Evolutionary conservation across 2,888 invertebrate species (phyloP), one percentile per base, ranked within the genome.

Genomic region (Hemaris fuciformis): DNA sequence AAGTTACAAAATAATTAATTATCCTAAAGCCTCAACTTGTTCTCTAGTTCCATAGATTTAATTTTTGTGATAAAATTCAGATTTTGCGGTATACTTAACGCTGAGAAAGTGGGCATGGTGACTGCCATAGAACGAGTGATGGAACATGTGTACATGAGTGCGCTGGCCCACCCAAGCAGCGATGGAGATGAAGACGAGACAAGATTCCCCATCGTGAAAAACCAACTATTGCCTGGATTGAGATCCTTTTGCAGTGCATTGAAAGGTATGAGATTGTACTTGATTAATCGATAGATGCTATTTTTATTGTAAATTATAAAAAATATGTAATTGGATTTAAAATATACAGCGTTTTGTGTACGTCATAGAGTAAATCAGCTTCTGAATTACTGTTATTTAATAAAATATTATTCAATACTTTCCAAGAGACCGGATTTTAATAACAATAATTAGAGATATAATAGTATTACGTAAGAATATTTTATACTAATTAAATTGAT

Each of bases 101-200:
- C 96, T 0, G 93, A 94, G 64, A 94, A 95, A 73, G 95, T 97
- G 45, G 97, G 97, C 0, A 91, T 98, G 67, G 96, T 98, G 63
- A 96, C 97, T 1, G 96, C 97, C 0, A 95, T 98, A 68, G 98
- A 98, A 82, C 94, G 97, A 38, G 95, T 98, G 10, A 95, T 98
- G 81, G 97, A 98, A 73, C 94, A 95, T 76, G 97, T 98, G 15
- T 98, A 98, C 76, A 97, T 98, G 95, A 98, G 98, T 75, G 97
- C 97, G 0, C 88, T 97, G 56, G 97, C 97, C 0, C 96, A 96
- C 83, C 97, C 97, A 0, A 95, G 95, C 72, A 91, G 93, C 7
- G 97, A 97, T 71, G 95, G 95, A 0, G 97, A 97, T 61, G 97
- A 97, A 68, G 96, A 97, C 72, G 96, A 96, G 66, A 93, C 95